Evolutionary conservation across 2,888 invertebrate species (phyloP).

Genomic region (Cecidostiba fungosa): DNA sequence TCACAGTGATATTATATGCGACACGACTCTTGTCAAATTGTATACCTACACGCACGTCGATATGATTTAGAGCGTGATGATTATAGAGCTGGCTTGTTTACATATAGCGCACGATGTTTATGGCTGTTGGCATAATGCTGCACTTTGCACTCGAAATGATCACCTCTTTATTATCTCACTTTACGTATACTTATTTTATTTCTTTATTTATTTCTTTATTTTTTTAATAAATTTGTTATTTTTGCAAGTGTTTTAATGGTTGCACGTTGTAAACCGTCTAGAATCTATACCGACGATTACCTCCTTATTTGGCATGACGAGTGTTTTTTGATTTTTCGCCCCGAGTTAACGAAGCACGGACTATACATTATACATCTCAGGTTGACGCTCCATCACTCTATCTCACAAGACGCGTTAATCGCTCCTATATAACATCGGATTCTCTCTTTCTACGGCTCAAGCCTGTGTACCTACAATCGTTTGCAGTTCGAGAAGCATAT

Average conservation of each 20-base stretch:
- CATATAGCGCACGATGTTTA: conserved; percentile 2
- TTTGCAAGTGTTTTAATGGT: not conserved
- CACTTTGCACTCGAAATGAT: not conserved
- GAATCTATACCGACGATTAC: not conserved
- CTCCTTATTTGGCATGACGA: not conserved
- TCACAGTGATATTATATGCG: not conserved
- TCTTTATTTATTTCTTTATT: not conserved
- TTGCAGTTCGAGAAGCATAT: not conserved
- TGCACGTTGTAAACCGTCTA: not conserved
- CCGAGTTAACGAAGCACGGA: not conserved
- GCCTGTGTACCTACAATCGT: not conserved
- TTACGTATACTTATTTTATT: not conserved
- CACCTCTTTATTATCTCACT: no score
- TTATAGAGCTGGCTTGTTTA: not conserved
- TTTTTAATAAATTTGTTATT: not conserved
- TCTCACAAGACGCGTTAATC: not conserved
- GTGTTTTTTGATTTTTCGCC: not conserved
- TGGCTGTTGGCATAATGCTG: not conserved
- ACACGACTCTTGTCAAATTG: not conserved
- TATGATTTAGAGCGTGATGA: not conserved
- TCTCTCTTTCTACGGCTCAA: not conserved
- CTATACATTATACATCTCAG: not conserved
- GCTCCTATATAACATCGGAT: not conserved
- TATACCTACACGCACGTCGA: conserved; percentile 1
- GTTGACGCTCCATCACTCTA: not conserved